Evolutionary conservation across 37 sponge, comb jelly and placozoan genomes (phyloP), one percentile per base, ranked within the genome.

Genomic region (Cladorhizidae sp.): DNA sequence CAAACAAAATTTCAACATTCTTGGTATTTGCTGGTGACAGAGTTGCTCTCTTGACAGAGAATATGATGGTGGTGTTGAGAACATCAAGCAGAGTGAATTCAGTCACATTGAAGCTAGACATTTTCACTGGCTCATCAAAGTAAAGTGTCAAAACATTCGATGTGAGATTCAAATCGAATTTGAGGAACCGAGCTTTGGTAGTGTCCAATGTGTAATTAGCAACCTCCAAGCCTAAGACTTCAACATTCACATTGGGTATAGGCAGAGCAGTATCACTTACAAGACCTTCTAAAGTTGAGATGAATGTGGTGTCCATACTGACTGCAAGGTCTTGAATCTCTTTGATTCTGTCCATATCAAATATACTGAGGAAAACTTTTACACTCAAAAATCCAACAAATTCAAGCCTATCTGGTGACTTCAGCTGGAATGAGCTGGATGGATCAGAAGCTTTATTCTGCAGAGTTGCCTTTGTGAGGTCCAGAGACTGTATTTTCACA

Each of bases 111-210:
- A 96, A 88, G 57, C 63, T 82, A 28, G 79, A 21, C 0, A 76
- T 80, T 36, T 93, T 78, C 25, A 96, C 74, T 29, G 97, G 93
- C 61, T 96, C 94, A 57, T 91, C 88, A 69, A 96, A 96, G 54
- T 75, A 77, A 26, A 96, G 70, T 0, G 82, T 87, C 1, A 96
- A 70, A 21, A 77, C 35, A 43, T 93, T 90, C 15, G 78, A 79
- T 43, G 76, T 85, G 22, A 96, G 79, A 58, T 96, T 90, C 38
- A 96, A 70, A 51, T 88, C 78, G 76, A 85, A 87, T 45, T 59
- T 25, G 25, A 74, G 40, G 61, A 94, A 81, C 38, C 75, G 54
- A 11, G 82, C 73, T 37, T 77, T 72, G 2, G 89, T 84, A 22
- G 80, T 68, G 40, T 94, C 95, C 57, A 86, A 38, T 0, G 79